These are phyloP conservation scores for Mystacides longicornis DNA, from an alignment of 2,888 invertebrate species.

Conservation along the genomic window DNA sequence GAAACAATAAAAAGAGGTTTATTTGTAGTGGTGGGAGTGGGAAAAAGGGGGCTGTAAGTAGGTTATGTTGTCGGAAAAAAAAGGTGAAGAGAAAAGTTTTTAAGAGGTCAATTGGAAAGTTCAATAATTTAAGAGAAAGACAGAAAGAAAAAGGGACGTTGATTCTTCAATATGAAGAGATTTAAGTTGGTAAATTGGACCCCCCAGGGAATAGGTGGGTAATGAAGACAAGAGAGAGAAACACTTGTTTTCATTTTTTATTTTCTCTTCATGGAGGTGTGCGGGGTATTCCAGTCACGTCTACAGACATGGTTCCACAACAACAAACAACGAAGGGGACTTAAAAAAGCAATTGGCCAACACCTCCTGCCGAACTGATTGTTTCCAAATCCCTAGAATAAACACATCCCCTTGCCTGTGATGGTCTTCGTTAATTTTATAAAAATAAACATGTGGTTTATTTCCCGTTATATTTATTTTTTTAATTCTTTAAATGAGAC, in stretches of 20 bases:
- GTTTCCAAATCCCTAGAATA: too few relatives aligned
- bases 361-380: too few relatives aligned
- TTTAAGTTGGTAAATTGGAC: background rate
- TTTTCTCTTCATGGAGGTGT: background rate
- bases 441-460: too few relatives aligned
- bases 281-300: background rate
- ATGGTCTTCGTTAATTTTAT: too few relatives aligned
- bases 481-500: too few relatives aligned
- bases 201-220: background rate
- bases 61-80: too few relatives aligned
- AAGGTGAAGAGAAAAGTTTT: too few relatives aligned
- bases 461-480: too few relatives aligned
- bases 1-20: too few relatives aligned
- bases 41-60: too few relatives aligned
- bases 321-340: background rate
- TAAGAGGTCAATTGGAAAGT: background rate
- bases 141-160: background rate
- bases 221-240: background rate
- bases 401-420: too few relatives aligned
- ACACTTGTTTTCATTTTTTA: background rate
- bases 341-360: background rate
- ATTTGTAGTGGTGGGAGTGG: too few relatives aligned
- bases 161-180: background rate
- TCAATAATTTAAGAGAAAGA: background rate
- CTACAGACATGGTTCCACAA: background rate